Evolutionary conservation across 2,888 invertebrate genomes (phyloP), one percentile per base, ranked within the genome.

Genomic region (Willowsia nigromaculata): DNA sequence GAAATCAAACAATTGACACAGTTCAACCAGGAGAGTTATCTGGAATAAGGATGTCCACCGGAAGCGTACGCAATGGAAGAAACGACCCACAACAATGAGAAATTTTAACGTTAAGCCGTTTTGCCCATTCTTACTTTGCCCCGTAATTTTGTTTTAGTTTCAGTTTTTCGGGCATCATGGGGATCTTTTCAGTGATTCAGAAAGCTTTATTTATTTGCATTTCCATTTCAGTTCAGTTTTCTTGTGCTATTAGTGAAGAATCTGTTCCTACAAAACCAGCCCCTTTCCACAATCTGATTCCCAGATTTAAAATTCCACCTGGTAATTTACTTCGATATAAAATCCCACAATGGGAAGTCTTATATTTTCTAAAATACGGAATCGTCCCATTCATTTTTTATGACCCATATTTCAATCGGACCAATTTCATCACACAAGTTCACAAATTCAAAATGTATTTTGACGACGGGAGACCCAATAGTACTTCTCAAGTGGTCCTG

Each of bases 261-360:
- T 25, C 27, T 0, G 40, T 25, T 68, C 78, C 68, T 6, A n/a
- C 50, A 11, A 65, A 65, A 40, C 68, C 86, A 11, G 33, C 43
- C n/a, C 76, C 88, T 5, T 82, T 83, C 40, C 86, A 85, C 22
- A 91, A 90, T 68, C 82, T 92, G 53, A 90, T 91, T 43, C 92
- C 92, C 0, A 50, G 92, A 18, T 92, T 92, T 78, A 92, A 91
- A 65, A 91, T 92, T 25, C 92, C 92, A 1, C 89, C 84, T 25
- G 92, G 92, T 25, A 91, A 91, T 59, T 82, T 92, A 22, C 90
- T 91, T 11, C 89, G 84, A 3, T 91, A 88, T n/a, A 74, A 82
- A 11, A 91, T 89, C 53, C 92, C 92, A 9, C 91, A 92, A 33
- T 92, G 92, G 92, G 92, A 92, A 87, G 87, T 92, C 1, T 65